Conservation (phyloP, 92 coral and sea anemone genomes). For the Virgularia gustaviana region DNA sequence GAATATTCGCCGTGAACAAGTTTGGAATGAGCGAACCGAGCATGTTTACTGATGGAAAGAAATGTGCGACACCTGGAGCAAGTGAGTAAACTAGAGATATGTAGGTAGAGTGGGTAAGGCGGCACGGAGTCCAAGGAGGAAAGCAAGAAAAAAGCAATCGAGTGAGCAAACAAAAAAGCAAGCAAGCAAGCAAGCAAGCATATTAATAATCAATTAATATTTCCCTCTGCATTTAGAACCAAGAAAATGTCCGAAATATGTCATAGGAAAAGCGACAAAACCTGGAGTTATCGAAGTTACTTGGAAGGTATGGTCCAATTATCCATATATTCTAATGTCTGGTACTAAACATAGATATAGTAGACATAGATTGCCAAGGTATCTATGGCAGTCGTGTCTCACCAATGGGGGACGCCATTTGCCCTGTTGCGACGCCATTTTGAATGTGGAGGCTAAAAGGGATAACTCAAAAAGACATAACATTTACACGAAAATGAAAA, state of each 20-base stretch:
- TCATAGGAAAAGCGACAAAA: background rate
- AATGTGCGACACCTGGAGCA: conserved; percentile 21
- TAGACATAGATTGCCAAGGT: too few relatives aligned
- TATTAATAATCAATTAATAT: background rate
- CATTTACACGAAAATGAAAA: too few relatives aligned
- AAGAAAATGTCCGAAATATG: conserved; percentile 7
- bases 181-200: background rate
- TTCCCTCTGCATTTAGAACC: background rate
- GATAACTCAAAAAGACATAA: too few relatives aligned
- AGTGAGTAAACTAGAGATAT: background rate
- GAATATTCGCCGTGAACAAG: conserved; percentile 13
- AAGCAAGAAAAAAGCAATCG: too few relatives aligned
- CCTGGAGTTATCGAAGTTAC: conserved; percentile 14
- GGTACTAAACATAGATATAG: too few relatives aligned
- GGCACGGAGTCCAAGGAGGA: background rate
- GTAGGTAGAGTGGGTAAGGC: background rate
- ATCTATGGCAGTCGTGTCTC: too few relatives aligned
- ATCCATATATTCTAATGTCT: too few relatives aligned
- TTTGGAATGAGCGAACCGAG: conserved; percentile 18
- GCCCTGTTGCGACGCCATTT: too few relatives aligned
- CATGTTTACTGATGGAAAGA: conserved; percentile 2
- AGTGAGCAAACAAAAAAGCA: background rate
- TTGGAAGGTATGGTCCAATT: conserved; percentile 39
- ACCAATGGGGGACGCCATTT: too few relatives aligned
- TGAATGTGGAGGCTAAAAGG: too few relatives aligned